Conservation (phyloP, 2,888 invertebrate genomes). For the Drosophila atroscutellata region DNA sequence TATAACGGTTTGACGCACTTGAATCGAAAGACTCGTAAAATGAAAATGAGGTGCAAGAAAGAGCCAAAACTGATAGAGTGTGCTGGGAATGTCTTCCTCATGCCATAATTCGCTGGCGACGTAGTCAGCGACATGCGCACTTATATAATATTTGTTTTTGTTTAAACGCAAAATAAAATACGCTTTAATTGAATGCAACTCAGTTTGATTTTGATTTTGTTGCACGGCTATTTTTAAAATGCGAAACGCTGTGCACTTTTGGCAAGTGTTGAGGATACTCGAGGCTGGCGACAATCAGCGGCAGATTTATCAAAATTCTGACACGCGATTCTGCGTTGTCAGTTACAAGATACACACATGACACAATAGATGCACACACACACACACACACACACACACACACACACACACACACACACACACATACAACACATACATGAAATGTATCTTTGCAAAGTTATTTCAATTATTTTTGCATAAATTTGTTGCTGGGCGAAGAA, state of each 20-base stretch:
- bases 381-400: slow-evolving; percentile 19
- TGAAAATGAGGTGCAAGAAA: slow-evolving; percentile 65
- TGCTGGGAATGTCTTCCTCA: slow-evolving; percentile 51
- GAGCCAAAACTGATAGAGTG: background rate
- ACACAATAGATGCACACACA: slow-evolving; percentile 16
- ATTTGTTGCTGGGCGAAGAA: slow-evolving; percentile 40
- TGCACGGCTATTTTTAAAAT: slow-evolving; percentile 64
- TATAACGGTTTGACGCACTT: slow-evolving; percentile 64
- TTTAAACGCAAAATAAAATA: slow-evolving; percentile 69
- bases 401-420: slow-evolving; percentile 3
- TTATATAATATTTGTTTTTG: slow-evolving; percentile 50
- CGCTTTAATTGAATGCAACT: slow-evolving; percentile 71
- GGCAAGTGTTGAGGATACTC: slow-evolving; percentile 54
- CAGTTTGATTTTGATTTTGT: slow-evolving; percentile 33
- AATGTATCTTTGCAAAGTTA: slow-evolving; percentile 59
- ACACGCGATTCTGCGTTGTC: slow-evolving; percentile 59
- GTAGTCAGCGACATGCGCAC: slow-evolving; percentile 25
- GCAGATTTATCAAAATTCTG: slow-evolving; percentile 72
- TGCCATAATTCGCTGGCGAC: slow-evolving; percentile 57
- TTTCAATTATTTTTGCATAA: slow-evolving; percentile 70
- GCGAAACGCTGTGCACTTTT: slow-evolving; percentile 46
- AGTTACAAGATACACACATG: slow-evolving; percentile 10
- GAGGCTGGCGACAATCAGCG: slow-evolving; percentile 59
- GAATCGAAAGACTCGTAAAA: slow-evolving; percentile 53
- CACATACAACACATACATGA: background rate